These are phyloP conservation scores for Apamea anceps DNA, from an alignment of 2,888 invertebrate species.

Conservation along the genomic window DNA sequence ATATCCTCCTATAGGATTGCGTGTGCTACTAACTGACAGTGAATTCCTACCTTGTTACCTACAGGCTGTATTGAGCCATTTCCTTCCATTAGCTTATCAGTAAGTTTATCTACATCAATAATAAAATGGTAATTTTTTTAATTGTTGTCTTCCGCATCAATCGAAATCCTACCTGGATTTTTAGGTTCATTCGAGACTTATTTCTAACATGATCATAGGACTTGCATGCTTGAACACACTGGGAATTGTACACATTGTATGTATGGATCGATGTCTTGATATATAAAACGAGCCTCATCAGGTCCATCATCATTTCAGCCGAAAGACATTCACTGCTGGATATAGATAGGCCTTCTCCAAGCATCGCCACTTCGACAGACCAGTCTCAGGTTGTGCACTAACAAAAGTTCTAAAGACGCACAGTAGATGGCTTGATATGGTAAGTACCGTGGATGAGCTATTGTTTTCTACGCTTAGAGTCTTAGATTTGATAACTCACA, in stretches of 20 bases:
- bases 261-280: background rate
- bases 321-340: background rate
- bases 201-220: background rate
- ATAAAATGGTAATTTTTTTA: slow-evolving; percentile 21
- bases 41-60: slow-evolving; percentile 32
- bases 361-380: background rate
- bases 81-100: slow-evolving; percentile 38
- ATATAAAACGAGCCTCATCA: background rate
- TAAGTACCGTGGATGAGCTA: no score
- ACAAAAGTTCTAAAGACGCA: background rate
- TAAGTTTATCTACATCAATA: slow-evolving; percentile 11
- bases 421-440: background rate
- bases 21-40: slow-evolving; percentile 28
- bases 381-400: background rate
- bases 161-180: background rate
- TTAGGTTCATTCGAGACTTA: background rate
- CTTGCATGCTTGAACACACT: background rate
- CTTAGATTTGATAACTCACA: background rate
- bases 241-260: background rate
- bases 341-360: background rate
- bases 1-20: slow-evolving; percentile 40
- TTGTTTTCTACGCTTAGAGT: background rate
- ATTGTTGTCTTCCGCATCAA: background rate
- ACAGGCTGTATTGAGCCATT: slow-evolving; percentile 42
- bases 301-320: background rate